A percentile compares a stretch with the other conserved stretches of the same genome.
Conservation (phyloP, 2,888 invertebrate genomes). For the Aproaerema taeniolella region DNA sequence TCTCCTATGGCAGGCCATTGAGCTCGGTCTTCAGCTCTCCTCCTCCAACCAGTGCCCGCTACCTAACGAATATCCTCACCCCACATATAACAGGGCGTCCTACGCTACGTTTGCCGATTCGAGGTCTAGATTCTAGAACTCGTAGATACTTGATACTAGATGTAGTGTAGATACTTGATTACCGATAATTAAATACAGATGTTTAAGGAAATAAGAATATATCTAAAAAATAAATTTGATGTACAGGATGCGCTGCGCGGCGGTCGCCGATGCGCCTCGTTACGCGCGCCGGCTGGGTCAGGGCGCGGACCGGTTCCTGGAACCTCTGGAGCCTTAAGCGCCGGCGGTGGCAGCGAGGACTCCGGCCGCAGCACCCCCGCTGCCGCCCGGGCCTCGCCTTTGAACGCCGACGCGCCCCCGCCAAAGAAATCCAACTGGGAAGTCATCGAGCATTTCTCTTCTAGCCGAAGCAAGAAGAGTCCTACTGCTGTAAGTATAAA, state of each 20-base stretch:
- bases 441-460: conserved; percentile 91
- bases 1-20: too few relatives aligned
- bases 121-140: too few relatives aligned
- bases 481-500: conserved; percentile 56
- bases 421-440: conserved; percentile 93
- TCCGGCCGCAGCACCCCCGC: conserved; percentile 63
- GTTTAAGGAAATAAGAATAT: background rate
- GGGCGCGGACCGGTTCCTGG: conserved; percentile 59
- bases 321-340: conserved; percentile 34
- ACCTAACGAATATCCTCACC: too few relatives aligned
- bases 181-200: background rate
- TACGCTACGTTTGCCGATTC: too few relatives aligned
- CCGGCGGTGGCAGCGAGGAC: conserved; percentile 38
- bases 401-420: conserved; percentile 77
- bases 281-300: conserved; percentile 77
- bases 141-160: too few relatives aligned
- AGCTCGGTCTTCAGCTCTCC: too few relatives aligned
- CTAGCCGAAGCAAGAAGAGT: conserved; percentile 76
- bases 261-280: conserved; percentile 71
- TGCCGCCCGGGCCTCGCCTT: conserved; percentile 61
- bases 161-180: too few relatives aligned
- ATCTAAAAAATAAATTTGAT: conserved; percentile 29
- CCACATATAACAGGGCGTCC: too few relatives aligned
- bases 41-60: too few relatives aligned
- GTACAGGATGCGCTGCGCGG: conserved; percentile 80